Conservation (phyloP, 1,140 invertebrate genomes). For the Helicoverpa zea region DNA sequence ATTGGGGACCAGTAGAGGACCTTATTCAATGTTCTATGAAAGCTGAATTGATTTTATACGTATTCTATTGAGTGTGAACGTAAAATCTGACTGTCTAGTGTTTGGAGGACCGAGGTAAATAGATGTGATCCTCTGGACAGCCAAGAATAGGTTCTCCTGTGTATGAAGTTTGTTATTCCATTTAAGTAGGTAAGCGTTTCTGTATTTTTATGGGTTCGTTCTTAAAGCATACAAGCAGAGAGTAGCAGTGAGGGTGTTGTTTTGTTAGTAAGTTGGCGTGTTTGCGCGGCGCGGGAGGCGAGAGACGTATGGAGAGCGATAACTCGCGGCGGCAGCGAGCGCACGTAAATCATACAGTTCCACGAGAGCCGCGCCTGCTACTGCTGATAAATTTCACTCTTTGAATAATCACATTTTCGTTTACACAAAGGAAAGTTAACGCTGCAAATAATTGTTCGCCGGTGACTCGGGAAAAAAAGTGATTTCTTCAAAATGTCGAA, state of each 20-base stretch:
- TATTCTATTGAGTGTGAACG: not conserved
- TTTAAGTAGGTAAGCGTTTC: too few relatives aligned
- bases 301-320: slow-evolving; percentile 37
- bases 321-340: slow-evolving; percentile 22
- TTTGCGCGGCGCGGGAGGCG: not conserved
- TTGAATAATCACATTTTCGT: slow-evolving; percentile 24
- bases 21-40: slow-evolving; percentile 11
- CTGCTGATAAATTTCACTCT: slow-evolving; percentile 21
- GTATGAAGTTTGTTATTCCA: too few relatives aligned
- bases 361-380: slow-evolving; percentile 12
- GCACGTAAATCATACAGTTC: slow-evolving; percentile 24
- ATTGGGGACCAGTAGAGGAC: not conserved
- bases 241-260: too few relatives aligned
- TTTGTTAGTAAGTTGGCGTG: not conserved
- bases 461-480: not conserved
- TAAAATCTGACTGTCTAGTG: not conserved
- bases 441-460: not conserved
- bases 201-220: too few relatives aligned
- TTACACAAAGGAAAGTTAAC: slow-evolving; percentile 5
- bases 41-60: slow-evolving; percentile 2
- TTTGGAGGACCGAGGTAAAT: too few relatives aligned
- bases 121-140: too few relatives aligned
- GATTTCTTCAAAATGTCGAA: not conserved
- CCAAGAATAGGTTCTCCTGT: too few relatives aligned
- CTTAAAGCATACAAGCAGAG: too few relatives aligned